Evolutionary conservation across 2,797 vertebrate species (phyloP).

Genomic region (Vireo griseus): DNA sequence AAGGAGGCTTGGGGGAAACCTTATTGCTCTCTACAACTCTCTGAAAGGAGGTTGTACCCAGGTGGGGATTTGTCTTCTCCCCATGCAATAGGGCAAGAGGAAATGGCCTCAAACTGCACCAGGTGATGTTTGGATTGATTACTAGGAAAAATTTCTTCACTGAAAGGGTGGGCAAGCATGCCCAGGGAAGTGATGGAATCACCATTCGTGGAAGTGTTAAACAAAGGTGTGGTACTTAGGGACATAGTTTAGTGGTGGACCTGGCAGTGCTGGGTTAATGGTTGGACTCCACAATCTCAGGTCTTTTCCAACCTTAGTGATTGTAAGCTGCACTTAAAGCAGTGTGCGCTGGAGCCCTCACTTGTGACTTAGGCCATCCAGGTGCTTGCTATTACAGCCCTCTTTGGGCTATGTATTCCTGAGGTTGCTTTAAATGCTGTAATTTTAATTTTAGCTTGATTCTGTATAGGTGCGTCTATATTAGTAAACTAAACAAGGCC

Average conservation of each 20-base stretch:
- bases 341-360: background rate
- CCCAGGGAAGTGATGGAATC: background rate
- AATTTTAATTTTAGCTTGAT: background rate
- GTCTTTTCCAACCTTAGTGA: background rate
- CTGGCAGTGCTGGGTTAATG: background rate
- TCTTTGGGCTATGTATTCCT: background rate
- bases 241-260: background rate
- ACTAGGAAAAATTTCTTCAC: background rate
- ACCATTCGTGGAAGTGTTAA: background rate
- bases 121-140: background rate
- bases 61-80: background rate
- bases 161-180: background rate
- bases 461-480: background rate
- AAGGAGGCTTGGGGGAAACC: background rate
- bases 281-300: background rate
- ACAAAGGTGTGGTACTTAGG: background rate
- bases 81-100: background rate
- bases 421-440: background rate
- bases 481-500: background rate
- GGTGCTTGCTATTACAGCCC: background rate
- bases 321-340: background rate
- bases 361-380: background rate
- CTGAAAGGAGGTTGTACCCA: background rate
- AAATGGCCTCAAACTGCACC: background rate
- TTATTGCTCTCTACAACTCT: background rate